These are phyloP conservation scores for Luidia sarsii DNA, from an alignment of 53 echinoderm and acorn worm genomes.

Conservation along the genomic window DNA sequence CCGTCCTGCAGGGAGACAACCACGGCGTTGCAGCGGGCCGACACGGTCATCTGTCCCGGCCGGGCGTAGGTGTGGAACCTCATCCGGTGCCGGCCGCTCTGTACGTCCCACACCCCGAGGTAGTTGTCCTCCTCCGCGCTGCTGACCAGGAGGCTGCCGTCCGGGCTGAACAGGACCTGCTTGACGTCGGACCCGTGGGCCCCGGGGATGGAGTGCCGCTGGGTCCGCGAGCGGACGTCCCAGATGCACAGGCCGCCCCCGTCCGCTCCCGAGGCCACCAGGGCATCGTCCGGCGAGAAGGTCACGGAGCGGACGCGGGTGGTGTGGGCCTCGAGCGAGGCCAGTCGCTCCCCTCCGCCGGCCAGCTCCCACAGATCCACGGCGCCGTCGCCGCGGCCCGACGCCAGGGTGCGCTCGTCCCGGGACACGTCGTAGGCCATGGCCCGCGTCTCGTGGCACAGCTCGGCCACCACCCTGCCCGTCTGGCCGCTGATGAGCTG, in stretches of 20 bases:
- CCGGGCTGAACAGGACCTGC: constrained; percentile 30
- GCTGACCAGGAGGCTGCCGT: not conserved
- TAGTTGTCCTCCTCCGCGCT: constrained; percentile 28
- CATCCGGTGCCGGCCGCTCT: constrained; percentile 15
- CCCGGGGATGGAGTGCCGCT: constrained; percentile 1
- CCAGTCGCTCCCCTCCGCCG: not conserved
- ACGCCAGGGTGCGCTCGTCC: constrained; percentile 12
- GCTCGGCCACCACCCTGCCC: constrained; percentile 9
- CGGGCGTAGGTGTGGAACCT: constrained; percentile 43
- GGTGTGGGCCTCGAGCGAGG: constrained; percentile 33
- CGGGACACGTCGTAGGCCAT: constrained; percentile 13
- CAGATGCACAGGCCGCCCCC: constrained; percentile 38
- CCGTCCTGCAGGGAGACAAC: constrained; percentile 37
- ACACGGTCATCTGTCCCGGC: not conserved
- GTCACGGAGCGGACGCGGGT: constrained; percentile 8
- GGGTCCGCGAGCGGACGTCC: constrained; percentile 12
- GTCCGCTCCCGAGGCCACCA: constrained; percentile 29
- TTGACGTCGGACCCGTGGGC: constrained; percentile 40
- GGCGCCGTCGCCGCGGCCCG: constrained; percentile 18
- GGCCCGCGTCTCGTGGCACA: constrained; percentile 12
- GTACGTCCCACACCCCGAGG: constrained; percentile 17
- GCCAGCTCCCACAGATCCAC: constrained; percentile 28
- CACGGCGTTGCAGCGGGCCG: constrained; percentile 8
- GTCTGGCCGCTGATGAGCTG: constrained; percentile 17
- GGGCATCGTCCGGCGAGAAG: constrained; percentile 17